These are phyloP conservation scores for Stomatorhinus ivindoensis DNA, from an alignment of 2,113 vertebrate species.

Conservation along the genomic window DNA sequence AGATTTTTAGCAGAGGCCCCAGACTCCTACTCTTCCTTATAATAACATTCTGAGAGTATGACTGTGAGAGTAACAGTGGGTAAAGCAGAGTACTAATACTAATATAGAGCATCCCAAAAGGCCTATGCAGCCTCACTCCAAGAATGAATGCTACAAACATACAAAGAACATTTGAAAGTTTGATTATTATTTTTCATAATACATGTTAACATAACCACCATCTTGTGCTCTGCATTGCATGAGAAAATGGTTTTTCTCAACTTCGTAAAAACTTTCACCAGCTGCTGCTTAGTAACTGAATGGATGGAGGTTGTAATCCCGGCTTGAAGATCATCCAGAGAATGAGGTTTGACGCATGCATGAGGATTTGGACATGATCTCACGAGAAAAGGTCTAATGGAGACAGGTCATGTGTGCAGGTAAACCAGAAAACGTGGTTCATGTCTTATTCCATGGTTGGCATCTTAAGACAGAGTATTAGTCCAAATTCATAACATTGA, in stretches of 20 bases:
- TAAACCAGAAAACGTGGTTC: not conserved
- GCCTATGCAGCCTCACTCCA: not conserved
- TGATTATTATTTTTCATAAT: not conserved
- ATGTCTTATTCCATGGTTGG: not conserved
- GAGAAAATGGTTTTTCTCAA: not conserved
- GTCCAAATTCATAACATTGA: not conserved
- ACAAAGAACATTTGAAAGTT: not conserved
- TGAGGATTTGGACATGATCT: not conserved
- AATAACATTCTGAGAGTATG: not conserved
- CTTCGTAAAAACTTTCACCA: not conserved
- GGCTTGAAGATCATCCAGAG: not conserved
- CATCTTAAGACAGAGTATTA: not conserved
- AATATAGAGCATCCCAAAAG: not conserved
- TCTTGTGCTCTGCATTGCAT: not conserved
- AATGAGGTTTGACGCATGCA: not conserved
- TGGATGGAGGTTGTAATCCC: not conserved
- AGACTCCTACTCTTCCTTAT: not conserved
- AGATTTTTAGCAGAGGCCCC: not conserved
- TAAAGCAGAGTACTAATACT: not conserved
- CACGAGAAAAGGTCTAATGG: not conserved
- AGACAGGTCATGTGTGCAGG: not conserved
- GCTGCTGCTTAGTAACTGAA: not conserved
- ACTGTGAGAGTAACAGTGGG: not conserved
- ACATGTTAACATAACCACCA: not conserved
- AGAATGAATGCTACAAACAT: not conserved